phyloP scores from a whole-genome alignment of 2,797 vertebrate genomes.

The Orestias chungarensis region DNA sequence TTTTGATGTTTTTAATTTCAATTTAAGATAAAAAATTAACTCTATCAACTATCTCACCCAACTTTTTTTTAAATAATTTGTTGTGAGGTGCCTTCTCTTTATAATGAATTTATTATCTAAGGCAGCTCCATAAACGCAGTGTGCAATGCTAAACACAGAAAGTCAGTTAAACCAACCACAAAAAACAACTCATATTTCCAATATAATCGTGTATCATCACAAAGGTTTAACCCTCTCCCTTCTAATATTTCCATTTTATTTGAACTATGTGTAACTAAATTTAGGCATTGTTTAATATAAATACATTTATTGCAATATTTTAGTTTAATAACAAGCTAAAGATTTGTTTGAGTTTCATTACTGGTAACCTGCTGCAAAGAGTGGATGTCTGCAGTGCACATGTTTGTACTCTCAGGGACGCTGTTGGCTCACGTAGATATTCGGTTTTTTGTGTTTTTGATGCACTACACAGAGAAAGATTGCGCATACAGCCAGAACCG shows the following conservation, averaged over 20 bases:
- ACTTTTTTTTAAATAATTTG: neutral
- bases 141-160: neutral
- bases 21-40: neutral
- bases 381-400: constrained; percentile 5
- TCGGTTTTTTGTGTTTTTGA: constrained; percentile 2
- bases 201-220: neutral
- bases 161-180: neutral
- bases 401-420: constrained; percentile 31
- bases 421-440: constrained; percentile 31
- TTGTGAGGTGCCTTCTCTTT: neutral
- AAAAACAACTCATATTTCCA: neutral
- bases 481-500: constrained; percentile 5
- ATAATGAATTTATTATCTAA: neutral
- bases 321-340: neutral
- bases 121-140: neutral
- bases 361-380: neutral
- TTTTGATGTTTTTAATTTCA: neutral
- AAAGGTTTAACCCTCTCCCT: neutral
- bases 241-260: no score
- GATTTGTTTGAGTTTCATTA: neutral
- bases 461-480: constrained; percentile 19
- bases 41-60: neutral
- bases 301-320: neutral
- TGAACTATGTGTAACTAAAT: no score
- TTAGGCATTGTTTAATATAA: no score